These are phyloP conservation scores for Mylabris sibirica DNA, from an alignment of 2,888 invertebrate species.

Conservation along the genomic window DNA sequence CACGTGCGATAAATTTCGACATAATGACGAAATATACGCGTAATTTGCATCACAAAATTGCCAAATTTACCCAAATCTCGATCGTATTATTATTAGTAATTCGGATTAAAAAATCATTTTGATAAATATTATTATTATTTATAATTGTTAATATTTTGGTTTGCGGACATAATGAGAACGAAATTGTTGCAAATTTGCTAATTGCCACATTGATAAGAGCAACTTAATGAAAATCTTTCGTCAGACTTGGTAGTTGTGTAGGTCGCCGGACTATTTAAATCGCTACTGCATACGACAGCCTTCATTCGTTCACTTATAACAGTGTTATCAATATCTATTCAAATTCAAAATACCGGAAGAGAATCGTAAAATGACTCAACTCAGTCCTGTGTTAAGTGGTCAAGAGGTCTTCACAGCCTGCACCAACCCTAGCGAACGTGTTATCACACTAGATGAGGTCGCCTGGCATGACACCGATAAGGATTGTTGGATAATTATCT, in stretches of 20 bases:
- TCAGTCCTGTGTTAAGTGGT: background rate
- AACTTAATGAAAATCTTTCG: background rate
- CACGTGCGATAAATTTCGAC: too few relatives aligned
- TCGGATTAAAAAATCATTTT: too few relatives aligned
- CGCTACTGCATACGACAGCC: background rate
- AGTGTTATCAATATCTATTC: background rate
- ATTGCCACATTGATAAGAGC: background rate
- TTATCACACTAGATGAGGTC: conserved; percentile 77
- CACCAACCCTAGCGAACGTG: conserved; percentile 57
- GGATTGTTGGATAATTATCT: conserved; percentile 88
- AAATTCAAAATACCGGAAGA: background rate
- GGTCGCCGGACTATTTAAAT: background rate
- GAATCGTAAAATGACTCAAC: background rate
- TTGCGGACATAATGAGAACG: background rate
- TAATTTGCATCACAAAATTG: too few relatives aligned
- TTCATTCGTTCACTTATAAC: background rate
- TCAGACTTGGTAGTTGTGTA: background rate
- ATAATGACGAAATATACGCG: background rate
- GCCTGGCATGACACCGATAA: conserved; percentile 74
- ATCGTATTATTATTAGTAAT: too few relatives aligned
- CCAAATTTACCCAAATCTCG: too few relatives aligned
- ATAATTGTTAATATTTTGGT: background rate
- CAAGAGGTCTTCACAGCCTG: background rate
- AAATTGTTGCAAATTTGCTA: too few relatives aligned
- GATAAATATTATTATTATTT: too few relatives aligned